Conservation (phyloP, 2,797 vertebrate species). For the Okamejei kenojei region DNA sequence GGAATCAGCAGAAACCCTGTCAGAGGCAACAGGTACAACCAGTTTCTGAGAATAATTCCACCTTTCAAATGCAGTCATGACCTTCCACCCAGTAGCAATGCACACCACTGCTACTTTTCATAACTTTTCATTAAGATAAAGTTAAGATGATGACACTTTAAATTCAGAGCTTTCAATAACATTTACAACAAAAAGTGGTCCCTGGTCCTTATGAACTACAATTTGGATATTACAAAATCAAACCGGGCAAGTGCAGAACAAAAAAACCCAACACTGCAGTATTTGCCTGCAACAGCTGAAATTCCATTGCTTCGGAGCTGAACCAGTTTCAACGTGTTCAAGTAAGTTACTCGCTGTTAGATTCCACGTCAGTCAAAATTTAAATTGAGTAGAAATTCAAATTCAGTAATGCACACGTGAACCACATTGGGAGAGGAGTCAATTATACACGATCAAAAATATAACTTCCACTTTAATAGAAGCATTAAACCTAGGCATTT, state of each 20-base stretch:
- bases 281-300: neutral
- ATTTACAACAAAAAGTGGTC: neutral
- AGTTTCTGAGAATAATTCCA: neutral
- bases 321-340: conserved; percentile 6
- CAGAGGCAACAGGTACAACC: neutral
- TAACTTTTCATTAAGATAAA: no score
- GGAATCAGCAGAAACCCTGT: neutral
- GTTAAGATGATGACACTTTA: neutral
- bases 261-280: neutral
- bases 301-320: neutral
- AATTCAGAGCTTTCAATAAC: neutral
- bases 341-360: neutral
- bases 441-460: neutral
- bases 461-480: neutral
- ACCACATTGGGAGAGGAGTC: neutral
- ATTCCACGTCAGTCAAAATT: neutral
- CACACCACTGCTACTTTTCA: neutral
- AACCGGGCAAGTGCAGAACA: neutral
- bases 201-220: neutral
- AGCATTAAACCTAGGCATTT: neutral
- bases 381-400: neutral
- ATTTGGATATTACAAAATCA: neutral
- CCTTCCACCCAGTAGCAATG: neutral
- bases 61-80: neutral
- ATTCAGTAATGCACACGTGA: neutral